Conservation (phyloP, 2,888 invertebrate species). For the Thyatira batis region DNA sequence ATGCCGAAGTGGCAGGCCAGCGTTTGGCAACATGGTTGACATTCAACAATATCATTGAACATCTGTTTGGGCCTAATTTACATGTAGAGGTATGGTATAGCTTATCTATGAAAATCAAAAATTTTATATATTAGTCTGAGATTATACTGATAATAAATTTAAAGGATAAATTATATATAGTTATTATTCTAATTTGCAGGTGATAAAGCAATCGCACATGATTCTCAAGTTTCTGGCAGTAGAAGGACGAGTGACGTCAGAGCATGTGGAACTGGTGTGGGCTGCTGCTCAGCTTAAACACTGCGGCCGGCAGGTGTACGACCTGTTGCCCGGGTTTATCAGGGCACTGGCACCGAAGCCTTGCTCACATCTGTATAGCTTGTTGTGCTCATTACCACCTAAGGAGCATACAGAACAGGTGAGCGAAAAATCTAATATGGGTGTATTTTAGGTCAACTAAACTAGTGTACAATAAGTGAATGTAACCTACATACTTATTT, state of each 20-base stretch:
- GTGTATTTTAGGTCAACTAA: too few relatives aligned
- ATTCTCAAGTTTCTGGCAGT: slow-evolving; percentile 96
- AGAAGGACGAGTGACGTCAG: slow-evolving; percentile 94
- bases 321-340: slow-evolving; percentile 93
- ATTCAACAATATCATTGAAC: slow-evolving; percentile 94
- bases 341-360: slow-evolving; percentile 94
- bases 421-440: slow-evolving; percentile 11
- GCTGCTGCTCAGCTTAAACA: slow-evolving; percentile 97
- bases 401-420: slow-evolving; percentile 96
- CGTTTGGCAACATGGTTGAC: slow-evolving; percentile 94
- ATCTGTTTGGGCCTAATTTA: slow-evolving; percentile 97
- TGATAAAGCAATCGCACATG: slow-evolving; percentile 97
- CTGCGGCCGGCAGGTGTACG: slow-evolving; percentile 96
- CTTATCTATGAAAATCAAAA: too few relatives aligned
- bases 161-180: too few relatives aligned
- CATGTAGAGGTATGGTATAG: slow-evolving; percentile 96
- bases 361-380: slow-evolving; percentile 92
- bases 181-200: slow-evolving; percentile 80
- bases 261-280: slow-evolving; percentile 96
- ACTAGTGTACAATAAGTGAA: too few relatives aligned
- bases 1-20: slow-evolving; percentile 92
- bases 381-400: slow-evolving; percentile 93
- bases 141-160: too few relatives aligned
- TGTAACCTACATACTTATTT: too few relatives aligned
- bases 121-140: too few relatives aligned